Conservation (phyloP, 2,888 invertebrate species). For the Sipha maydis region DNA sequence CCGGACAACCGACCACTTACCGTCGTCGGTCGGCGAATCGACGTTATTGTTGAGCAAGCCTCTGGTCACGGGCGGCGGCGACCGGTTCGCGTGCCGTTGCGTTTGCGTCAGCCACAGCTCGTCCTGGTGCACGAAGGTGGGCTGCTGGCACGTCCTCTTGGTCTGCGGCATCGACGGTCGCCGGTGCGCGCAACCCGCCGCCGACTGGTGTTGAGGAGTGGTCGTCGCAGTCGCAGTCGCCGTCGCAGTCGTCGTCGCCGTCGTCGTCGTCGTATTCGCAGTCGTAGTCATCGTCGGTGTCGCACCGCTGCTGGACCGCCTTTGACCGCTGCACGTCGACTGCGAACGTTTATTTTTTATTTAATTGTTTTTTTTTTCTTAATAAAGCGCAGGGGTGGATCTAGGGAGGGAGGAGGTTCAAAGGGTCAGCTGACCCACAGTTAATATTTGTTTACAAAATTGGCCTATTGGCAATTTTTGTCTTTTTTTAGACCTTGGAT, state of each 20-base stretch:
- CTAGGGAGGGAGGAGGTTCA: too few relatives aligned
- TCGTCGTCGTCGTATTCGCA: too few relatives aligned
- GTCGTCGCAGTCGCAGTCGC: neutral
- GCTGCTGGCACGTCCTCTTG: constrained; percentile 64
- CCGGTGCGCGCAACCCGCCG: constrained; percentile 23
- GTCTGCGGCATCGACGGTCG: constrained; percentile 62
- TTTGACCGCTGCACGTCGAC: constrained; percentile 34
- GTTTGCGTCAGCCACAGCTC: constrained; percentile 66
- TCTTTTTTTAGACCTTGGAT: too few relatives aligned
- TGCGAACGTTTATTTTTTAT: neutral
- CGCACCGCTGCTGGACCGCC: constrained; percentile 28
- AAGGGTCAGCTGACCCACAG: too few relatives aligned
- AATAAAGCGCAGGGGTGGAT: too few relatives aligned
- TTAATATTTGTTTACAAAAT: too few relatives aligned
- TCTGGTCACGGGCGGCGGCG: constrained; percentile 63
- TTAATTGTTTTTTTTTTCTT: too few relatives aligned
- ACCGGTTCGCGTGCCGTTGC: constrained; percentile 64
- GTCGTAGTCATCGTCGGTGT: neutral
- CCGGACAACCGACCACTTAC: neutral
- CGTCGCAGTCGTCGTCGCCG: too few relatives aligned
- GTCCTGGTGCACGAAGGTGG: constrained; percentile 66
- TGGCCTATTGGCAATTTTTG: too few relatives aligned
- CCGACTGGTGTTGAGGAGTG: neutral
- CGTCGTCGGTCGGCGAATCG: constrained; percentile 64
- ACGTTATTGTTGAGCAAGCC: constrained; percentile 65